Conservation (phyloP, 2,797 vertebrate species). For the Toxotes lorentzi region DNA sequence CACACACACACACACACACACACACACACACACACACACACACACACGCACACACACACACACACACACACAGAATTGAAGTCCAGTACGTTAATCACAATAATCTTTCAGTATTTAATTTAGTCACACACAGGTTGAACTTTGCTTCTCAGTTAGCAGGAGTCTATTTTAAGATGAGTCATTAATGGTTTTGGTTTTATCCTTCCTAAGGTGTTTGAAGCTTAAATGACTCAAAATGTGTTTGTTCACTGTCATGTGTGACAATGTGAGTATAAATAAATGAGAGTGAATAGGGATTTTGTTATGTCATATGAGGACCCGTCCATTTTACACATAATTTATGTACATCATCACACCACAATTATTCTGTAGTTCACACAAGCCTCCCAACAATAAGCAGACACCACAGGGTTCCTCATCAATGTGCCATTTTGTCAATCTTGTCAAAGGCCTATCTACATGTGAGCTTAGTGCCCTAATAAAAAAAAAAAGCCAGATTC, state of each 20-base stretch:
- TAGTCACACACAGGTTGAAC: neutral
- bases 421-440: slow-evolving; percentile 14
- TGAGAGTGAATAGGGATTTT: neutral
- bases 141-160: slow-evolving; percentile 1
- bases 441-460: slow-evolving; percentile 13
- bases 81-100: slow-evolving; percentile 9
- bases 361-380: neutral
- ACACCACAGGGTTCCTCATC: neutral
- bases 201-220: neutral
- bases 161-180: slow-evolving; percentile 3
- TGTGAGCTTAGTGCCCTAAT: slow-evolving; percentile 36
- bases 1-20: slow-evolving; percentile 14
- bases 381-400: neutral
- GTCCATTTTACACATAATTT: slow-evolving; percentile 6
- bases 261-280: neutral
- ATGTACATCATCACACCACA: neutral
- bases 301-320: neutral
- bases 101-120: slow-evolving; percentile 19
- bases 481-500: slow-evolving; percentile 57
- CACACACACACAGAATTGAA: slow-evolving; percentile 11
- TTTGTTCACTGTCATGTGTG: neutral
- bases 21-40: slow-evolving; percentile 11
- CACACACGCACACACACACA: slow-evolving; percentile 13
- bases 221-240: neutral
- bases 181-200: slow-evolving; percentile 7